A percentile compares a stretch with the other conserved stretches of the same genome.
Evolutionary conservation across 2,888 invertebrate species (phyloP).

Genomic region (Lottia scabra): DNA sequence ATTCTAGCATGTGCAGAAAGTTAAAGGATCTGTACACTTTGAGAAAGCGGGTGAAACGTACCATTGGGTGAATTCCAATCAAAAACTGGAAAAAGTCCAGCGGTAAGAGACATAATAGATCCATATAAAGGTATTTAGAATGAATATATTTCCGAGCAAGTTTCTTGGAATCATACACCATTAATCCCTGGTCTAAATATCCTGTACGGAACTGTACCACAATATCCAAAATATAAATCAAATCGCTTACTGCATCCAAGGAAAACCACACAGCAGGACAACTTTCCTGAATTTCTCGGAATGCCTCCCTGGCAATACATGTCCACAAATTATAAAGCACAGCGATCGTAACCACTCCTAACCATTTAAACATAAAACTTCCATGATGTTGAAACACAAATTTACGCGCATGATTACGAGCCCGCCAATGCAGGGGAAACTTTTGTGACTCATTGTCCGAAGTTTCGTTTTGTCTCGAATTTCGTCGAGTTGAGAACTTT

Average conservation of each 20-base stretch:
- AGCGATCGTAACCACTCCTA: conserved; percentile 87
- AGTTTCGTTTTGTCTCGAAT: conserved; percentile 68
- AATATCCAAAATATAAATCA: conserved; percentile 89
- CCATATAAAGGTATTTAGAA: conserved; percentile 86
- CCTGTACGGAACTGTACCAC: conserved; percentile 93
- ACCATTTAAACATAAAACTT: conserved; percentile 96
- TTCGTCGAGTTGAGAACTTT: conserved; percentile 87
- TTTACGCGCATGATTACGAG: conserved; percentile 20
- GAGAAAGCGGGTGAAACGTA: conserved; percentile 74
- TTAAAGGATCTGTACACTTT: conserved; percentile 85
- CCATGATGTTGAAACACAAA: conserved; percentile 91
- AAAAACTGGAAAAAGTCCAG: conserved; percentile 88
- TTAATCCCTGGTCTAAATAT: conserved; percentile 88
- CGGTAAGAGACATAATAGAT: conserved; percentile 85
- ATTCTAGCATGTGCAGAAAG: conserved; percentile 95
- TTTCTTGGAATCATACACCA: conserved; percentile 92
- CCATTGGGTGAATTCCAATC: conserved; percentile 79
- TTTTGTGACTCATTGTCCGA: conserved; percentile 19
- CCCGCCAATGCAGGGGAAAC: conserved; percentile 6
- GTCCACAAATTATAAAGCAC: conserved; percentile 97
- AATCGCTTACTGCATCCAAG: conserved; percentile 84
- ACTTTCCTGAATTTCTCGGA: conserved; percentile 83
- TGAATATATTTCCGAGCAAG: conserved; percentile 88
- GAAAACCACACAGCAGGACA: conserved; percentile 57
- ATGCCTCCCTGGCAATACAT: conserved; percentile 92